These are phyloP conservation scores for Procambarus clarkii DNA, from an alignment of 1,140 invertebrate species.

Conservation along the genomic window DNA sequence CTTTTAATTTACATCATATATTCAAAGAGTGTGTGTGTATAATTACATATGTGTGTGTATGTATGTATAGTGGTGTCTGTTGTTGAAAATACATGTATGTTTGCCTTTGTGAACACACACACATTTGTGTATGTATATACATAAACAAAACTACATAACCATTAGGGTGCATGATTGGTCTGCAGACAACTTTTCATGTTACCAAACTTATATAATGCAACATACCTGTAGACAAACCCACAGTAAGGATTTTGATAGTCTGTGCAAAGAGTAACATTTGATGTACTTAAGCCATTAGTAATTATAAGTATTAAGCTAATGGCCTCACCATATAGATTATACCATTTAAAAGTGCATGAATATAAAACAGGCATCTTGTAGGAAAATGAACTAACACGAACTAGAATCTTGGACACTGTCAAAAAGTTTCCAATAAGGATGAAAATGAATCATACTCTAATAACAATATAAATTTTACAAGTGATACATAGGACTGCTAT, in stretches of 20 bases:
- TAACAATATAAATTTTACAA: not conserved
- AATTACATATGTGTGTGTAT: not conserved
- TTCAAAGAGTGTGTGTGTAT: not conserved
- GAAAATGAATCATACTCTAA: not conserved
- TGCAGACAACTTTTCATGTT: not conserved
- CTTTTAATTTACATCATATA: no score
- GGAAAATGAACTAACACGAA: conserved; percentile 8
- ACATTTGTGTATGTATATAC: not conserved
- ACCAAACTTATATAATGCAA: not conserved
- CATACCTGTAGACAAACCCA: not conserved
- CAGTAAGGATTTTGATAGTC: not conserved
- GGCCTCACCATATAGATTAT: not conserved
- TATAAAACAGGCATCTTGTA: not conserved
- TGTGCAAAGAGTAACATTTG: not conserved
- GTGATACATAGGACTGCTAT: not conserved
- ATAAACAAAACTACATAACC: not conserved
- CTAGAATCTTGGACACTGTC: conserved; percentile 7
- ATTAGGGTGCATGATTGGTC: not conserved
- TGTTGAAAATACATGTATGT: not conserved
- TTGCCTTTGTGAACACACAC: not conserved
- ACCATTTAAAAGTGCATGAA: not conserved
- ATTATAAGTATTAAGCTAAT: not conserved
- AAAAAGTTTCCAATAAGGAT: conserved; percentile 9
- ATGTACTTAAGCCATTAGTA: not conserved
- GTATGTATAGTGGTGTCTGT: not conserved